phyloP scores from a whole-genome alignment of 1,140 invertebrate species.

The Drosophila pachea region DNA sequence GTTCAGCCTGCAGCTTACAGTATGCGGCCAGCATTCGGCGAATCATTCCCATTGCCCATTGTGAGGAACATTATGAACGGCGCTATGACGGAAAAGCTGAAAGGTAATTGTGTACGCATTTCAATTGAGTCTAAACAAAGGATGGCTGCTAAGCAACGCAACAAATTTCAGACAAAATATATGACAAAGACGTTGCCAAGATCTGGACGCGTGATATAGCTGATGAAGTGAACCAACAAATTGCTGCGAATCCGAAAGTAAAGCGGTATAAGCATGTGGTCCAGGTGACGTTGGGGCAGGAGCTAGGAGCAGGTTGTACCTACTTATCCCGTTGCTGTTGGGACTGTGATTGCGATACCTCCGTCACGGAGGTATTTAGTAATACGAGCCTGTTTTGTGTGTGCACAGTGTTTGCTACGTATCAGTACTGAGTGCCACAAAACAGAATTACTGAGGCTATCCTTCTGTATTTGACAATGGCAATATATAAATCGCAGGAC shows the following conservation, averaged over 20 bases:
- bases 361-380: constrained; percentile 59
- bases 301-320: constrained; percentile 56
- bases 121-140: constrained; percentile 5
- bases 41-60: constrained; percentile 62
- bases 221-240: constrained; percentile 62
- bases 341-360: constrained; percentile 68
- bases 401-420: constrained; percentile 63
- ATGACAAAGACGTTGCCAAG: constrained; percentile 54
- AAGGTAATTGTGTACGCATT: constrained; percentile 45
- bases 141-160: constrained; percentile 49
- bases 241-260: constrained; percentile 53
- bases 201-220: constrained; percentile 61
- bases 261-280: constrained; percentile 68
- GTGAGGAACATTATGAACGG: constrained; percentile 56
- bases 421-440: constrained; percentile 48
- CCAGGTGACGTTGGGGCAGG: constrained; percentile 67
- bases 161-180: constrained; percentile 48
- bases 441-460: too few relatives aligned
- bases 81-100: constrained; percentile 58
- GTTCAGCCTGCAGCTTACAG: constrained; percentile 56
- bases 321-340: constrained; percentile 67
- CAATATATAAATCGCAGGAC: too few relatives aligned
- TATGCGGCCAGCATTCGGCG: constrained; percentile 66
- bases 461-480: too few relatives aligned
- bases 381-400: constrained; percentile 68